Evolutionary conservation across 2,888 invertebrate genomes (phyloP).

Genomic region (Folsomia manolachei): DNA sequence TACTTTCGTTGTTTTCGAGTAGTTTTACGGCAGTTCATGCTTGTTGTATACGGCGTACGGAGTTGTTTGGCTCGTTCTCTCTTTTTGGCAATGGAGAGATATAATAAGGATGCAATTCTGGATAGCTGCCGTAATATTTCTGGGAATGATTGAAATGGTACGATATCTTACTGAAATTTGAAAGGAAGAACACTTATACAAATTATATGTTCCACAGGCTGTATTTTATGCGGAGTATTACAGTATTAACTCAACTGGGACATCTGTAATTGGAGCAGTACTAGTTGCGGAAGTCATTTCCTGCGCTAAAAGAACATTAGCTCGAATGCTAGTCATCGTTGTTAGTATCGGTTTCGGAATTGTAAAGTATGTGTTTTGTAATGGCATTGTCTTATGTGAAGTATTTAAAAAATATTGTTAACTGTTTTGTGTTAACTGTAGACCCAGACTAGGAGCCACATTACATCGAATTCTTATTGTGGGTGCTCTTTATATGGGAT

Average conservation of each 20-base stretch:
- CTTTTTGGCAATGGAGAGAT: slow-evolving; percentile 85
- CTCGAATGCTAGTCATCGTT: slow-evolving; percentile 89
- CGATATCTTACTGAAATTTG: slow-evolving; percentile 11
- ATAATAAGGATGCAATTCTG: slow-evolving; percentile 89
- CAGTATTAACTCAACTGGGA: slow-evolving; percentile 68
- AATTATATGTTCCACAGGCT: slow-evolving; percentile 63
- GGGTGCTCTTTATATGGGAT: slow-evolving; percentile 76
- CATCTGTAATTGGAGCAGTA: slow-evolving; percentile 67
- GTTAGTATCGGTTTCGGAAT: slow-evolving; percentile 94
- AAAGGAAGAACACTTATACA: background rate
- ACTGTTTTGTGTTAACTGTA: slow-evolving; percentile 51
- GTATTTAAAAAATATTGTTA: background rate
- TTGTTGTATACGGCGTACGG: slow-evolving; percentile 79
- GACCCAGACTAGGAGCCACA: slow-evolving; percentile 82
- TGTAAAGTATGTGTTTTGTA: slow-evolving; percentile 73
- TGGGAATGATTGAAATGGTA: slow-evolving; percentile 77
- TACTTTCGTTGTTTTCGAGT: slow-evolving; percentile 43
- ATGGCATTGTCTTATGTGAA: background rate
- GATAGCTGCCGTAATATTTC: slow-evolving; percentile 86
- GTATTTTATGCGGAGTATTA: slow-evolving; percentile 88
- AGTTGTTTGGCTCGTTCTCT: slow-evolving; percentile 75
- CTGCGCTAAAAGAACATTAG: slow-evolving; percentile 83
- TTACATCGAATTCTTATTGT: slow-evolving; percentile 82
- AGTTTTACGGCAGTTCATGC: slow-evolving; percentile 91
- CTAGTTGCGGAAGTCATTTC: slow-evolving; percentile 83